phyloP scores from a whole-genome alignment of 2,888 invertebrate species.

The Drosophila emarginata region DNA sequence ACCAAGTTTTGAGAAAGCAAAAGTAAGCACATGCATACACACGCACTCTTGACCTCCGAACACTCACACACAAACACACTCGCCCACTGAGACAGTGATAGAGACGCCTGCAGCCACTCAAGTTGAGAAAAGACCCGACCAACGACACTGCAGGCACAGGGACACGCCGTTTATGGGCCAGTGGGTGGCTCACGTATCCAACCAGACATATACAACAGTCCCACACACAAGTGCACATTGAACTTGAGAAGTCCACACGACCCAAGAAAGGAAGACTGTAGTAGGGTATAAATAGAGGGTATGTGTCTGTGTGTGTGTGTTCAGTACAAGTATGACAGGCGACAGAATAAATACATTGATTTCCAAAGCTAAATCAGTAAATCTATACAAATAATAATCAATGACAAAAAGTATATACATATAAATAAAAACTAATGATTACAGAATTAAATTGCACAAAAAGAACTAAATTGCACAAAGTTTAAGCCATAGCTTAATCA shows the following conservation, averaged over 20 bases:
- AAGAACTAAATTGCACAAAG: not conserved
- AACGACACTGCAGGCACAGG: constrained; percentile 16
- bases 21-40: constrained; percentile 32
- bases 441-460: constrained; percentile 5
- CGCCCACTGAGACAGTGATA: constrained; percentile 3
- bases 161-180: constrained; percentile 44
- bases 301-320: too few species aligned
- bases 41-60: constrained; percentile 50
- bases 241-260: constrained; percentile 56
- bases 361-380: constrained; percentile 2
- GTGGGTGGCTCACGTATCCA: constrained; percentile 44
- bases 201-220: constrained; percentile 7
- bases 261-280: not conserved
- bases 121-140: constrained; percentile 9
- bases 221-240: constrained; percentile 62
- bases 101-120: constrained; percentile 46
- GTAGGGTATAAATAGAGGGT: not conserved
- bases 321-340: not conserved
- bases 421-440: not conserved
- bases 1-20: constrained; percentile 32
- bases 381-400: constrained; percentile 18
- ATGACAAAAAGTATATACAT: constrained; percentile 19
- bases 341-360: constrained; percentile 1
- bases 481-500: not conserved
- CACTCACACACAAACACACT: constrained; percentile 27